phyloP scores from a whole-genome alignment of 2,113 vertebrate genomes.

The Caranx melampygus region DNA sequence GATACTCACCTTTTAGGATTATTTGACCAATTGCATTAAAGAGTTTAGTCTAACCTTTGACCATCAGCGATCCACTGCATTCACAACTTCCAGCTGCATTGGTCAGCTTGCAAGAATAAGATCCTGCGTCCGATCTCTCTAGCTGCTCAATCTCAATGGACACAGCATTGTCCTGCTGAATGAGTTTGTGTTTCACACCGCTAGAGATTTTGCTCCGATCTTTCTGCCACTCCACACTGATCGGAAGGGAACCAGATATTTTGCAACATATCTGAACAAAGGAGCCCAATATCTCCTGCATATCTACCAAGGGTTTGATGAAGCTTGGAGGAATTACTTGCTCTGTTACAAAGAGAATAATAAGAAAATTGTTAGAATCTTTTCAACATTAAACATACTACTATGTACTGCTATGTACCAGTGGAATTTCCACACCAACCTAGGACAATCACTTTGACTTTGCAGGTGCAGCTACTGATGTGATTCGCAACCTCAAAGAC shows the following conservation, averaged over 20 bases:
- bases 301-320: slow-evolving; percentile 92
- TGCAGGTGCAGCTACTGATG: slow-evolving; percentile 92
- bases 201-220: slow-evolving; percentile 91
- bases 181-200: slow-evolving; percentile 90
- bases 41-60: slow-evolving; percentile 91
- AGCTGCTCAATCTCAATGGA: slow-evolving; percentile 90
- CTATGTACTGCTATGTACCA: not conserved
- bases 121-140: slow-evolving; percentile 90
- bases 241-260: slow-evolving; percentile 95
- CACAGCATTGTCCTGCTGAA: slow-evolving; percentile 91
- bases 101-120: slow-evolving; percentile 91
- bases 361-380: slow-evolving; percentile 57
- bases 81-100: slow-evolving; percentile 92
- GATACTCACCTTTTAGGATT: slow-evolving; percentile 48
- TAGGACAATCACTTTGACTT: slow-evolving; percentile 89
- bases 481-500: slow-evolving; percentile 94
- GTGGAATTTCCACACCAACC: slow-evolving; percentile 86
- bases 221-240: slow-evolving; percentile 95
- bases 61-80: slow-evolving; percentile 89
- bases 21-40: slow-evolving; percentile 2
- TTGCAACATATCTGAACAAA: slow-evolving; percentile 93
- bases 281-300: slow-evolving; percentile 90
- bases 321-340: slow-evolving; percentile 94
- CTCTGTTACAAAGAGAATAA: slow-evolving; percentile 87
- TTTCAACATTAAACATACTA: not conserved